phyloP scores from a whole-genome alignment of 2,888 invertebrate genomes.

The Drosophila phalerata region DNA sequence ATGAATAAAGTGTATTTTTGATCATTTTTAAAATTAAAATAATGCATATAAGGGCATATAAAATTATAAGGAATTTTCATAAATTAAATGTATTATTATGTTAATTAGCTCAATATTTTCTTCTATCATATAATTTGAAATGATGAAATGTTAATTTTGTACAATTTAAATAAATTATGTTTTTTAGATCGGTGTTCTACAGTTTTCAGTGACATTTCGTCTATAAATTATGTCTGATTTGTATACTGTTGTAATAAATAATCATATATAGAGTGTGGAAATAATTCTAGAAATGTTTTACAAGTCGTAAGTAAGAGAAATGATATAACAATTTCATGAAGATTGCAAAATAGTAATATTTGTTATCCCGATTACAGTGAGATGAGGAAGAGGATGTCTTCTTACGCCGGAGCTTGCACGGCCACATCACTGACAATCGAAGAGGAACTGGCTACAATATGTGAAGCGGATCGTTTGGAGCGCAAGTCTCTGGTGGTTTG shows the following conservation, averaged over 20 bases:
- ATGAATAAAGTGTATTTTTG: neutral
- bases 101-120: too few relatives aligned
- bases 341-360: neutral
- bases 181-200: neutral
- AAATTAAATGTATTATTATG: too few relatives aligned
- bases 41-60: too few relatives aligned
- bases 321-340: neutral
- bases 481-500: conserved; percentile 90
- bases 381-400: conserved; percentile 51
- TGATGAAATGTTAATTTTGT: neutral
- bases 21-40: too few relatives aligned
- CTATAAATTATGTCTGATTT: neutral
- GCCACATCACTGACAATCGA: conserved; percentile 1
- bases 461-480: conserved; percentile 87
- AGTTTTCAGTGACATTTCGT: neutral
- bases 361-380: conserved; percentile 6
- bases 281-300: conserved; percentile 9
- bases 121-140: too few relatives aligned
- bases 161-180: neutral
- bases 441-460: conserved; percentile 12
- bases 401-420: conserved; percentile 4
- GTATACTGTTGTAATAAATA: neutral
- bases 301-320: conserved; percentile 19
- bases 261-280: neutral
- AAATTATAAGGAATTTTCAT: too few relatives aligned